phyloP scores from a whole-genome alignment of 2,888 invertebrate genomes.

The Dermolepida albohirtum region DNA sequence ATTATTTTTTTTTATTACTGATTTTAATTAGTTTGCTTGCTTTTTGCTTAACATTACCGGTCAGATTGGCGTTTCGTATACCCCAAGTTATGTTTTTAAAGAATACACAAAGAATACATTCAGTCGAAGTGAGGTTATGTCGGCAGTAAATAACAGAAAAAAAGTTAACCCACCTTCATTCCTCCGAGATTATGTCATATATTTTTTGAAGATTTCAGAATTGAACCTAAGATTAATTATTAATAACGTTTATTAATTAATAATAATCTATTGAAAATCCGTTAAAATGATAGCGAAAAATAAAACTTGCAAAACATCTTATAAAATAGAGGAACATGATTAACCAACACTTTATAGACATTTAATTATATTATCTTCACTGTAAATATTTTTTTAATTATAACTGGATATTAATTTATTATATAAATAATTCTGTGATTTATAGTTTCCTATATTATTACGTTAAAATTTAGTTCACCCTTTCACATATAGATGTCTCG shows the following conservation, averaged over 20 bases:
- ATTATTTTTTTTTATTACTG: slow-evolving; percentile 18
- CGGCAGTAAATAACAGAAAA: slow-evolving; percentile 33
- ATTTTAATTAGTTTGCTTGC: slow-evolving; percentile 8
- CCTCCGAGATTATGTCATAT: slow-evolving; percentile 42
- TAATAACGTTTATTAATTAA: not conserved
- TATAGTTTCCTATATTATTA: too few species aligned
- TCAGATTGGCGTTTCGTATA: slow-evolving; percentile 10
- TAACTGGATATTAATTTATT: too few species aligned
- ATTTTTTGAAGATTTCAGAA: not conserved
- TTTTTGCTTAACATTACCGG: slow-evolving; percentile 6
- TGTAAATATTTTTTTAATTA: too few species aligned
- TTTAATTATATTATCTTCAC: too few species aligned
- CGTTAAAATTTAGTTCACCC: too few species aligned
- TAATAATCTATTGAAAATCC: too few species aligned
- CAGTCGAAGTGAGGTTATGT: slow-evolving; percentile 37
- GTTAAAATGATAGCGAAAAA: too few species aligned
- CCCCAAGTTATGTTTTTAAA: slow-evolving; percentile 12
- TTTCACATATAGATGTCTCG: too few species aligned
- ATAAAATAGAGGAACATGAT: too few species aligned
- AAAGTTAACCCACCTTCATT: slow-evolving; percentile 43
- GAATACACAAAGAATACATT: slow-evolving; percentile 14
- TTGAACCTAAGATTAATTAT: slow-evolving; percentile 1
- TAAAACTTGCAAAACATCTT: too few species aligned
- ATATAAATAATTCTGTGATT: too few species aligned
- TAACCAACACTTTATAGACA: too few species aligned